These are phyloP conservation scores for Leucosticte australis DNA, from an alignment of 2,113 vertebrate genomes.

Conservation along the genomic window DNA sequence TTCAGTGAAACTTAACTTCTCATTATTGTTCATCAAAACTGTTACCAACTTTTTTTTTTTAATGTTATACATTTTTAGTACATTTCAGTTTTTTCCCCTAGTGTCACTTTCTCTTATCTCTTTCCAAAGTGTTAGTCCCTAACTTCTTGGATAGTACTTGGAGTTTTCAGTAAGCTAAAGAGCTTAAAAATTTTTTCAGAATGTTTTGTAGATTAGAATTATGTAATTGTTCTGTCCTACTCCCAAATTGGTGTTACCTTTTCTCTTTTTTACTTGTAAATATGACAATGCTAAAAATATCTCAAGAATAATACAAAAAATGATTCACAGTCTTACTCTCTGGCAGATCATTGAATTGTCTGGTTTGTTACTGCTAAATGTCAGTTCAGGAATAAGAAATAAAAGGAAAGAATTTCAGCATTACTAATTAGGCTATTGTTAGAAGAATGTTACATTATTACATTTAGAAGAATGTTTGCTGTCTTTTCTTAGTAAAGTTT, in stretches of 20 bases:
- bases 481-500: neutral
- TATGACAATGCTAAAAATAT: neutral
- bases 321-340: neutral
- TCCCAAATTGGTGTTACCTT: neutral
- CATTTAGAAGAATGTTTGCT: neutral
- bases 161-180: neutral
- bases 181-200: neutral
- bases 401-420: neutral
- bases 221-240: neutral
- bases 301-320: neutral
- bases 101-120: neutral
- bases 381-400: neutral
- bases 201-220: neutral
- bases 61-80: neutral
- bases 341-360: neutral
- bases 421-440: neutral
- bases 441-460: neutral
- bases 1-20: neutral
- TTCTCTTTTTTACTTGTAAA: neutral
- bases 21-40: neutral
- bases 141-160: neutral
- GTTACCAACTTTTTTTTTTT: neutral
- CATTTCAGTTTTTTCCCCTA: neutral
- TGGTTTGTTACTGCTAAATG: neutral
- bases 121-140: neutral